Base-by-base conservation (phyloP, 2,797 vertebrate species). In the Cyclura pinguis region DNA sequence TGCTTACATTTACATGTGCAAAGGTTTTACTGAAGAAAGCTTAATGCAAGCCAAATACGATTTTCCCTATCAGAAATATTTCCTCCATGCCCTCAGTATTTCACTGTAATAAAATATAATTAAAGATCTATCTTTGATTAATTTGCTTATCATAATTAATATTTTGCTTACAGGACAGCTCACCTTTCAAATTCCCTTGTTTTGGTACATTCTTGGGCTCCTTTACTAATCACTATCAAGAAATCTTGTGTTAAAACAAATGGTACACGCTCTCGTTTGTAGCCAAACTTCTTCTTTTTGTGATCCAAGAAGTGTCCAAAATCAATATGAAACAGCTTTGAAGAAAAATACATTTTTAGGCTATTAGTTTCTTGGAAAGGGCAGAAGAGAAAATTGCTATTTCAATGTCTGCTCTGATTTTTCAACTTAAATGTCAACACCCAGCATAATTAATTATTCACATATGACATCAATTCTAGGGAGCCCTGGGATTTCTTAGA, bases 281-380 rank as follows among this genome's bases (percentile, higher is more conserved):
- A 98, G 73, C 98, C 98, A 96, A 98, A 98, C 88, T 98, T 98
- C 92, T 98, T 98, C 97, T 98, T 98, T 94, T 98, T 98, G 93
- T 98, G 98, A 94, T 98, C 98, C 0, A 98, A 95, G 95, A 98
- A 98, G 94, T 98, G 98, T 86, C 98, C 98, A 88, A 98, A 98
- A 95, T 98, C 98, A 96, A 98, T 98, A 91, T 98, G 98, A 97
- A 98, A 98, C 84, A 98, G 97, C 98, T 98, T 95, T 88, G 64
- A 93, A 96, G 89, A 96, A 87, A 47, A 94, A 87, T 90, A 38
- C 91, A 84, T 84, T 86, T 69, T 95, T 94, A 76, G 50, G 38
- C 52, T 82, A 89, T 92, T 92, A 78, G 22, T 84, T 62, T 55
- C 12, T 80, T 90, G 59, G 92, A 85, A 76, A 55, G 42, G 87